These are phyloP conservation scores for Homalodisca vitripennis DNA, from an alignment of 1,140 invertebrate species.

Conservation along the genomic window DNA sequence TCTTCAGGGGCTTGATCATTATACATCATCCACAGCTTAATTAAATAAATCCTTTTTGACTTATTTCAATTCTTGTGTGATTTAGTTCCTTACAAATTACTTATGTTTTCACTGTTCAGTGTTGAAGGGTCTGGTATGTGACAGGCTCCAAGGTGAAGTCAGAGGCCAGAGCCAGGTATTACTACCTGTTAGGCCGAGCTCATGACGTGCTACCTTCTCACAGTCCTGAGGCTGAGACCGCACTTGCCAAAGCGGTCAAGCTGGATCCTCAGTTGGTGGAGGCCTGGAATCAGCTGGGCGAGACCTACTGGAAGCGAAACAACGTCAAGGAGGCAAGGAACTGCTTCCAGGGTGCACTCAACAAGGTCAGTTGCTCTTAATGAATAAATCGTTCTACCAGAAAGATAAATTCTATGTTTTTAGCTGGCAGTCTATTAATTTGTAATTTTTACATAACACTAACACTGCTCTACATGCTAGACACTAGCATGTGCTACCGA, in stretches of 20 bases:
- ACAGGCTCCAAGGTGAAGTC: slow-evolving; percentile 47
- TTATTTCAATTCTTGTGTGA: no score
- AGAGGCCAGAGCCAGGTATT: slow-evolving; percentile 57
- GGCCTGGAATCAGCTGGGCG: slow-evolving; percentile 88
- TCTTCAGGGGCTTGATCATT: no score
- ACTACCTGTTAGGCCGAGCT: slow-evolving; percentile 72
- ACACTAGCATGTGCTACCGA: no score
- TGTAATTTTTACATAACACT: no score
- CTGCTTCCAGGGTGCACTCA: slow-evolving; percentile 80
- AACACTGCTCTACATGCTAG: no score
- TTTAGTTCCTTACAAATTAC: slow-evolving; percentile 31
- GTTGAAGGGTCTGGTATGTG: slow-evolving; percentile 43
- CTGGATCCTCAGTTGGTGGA: slow-evolving; percentile 77
- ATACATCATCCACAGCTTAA: no score
- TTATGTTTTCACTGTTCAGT: slow-evolving; percentile 34
- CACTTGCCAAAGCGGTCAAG: slow-evolving; percentile 80
- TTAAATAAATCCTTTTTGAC: no score
- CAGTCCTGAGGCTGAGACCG: slow-evolving; percentile 66
- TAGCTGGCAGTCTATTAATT: no score
- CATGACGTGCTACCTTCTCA: slow-evolving; percentile 73
- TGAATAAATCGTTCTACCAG: no score
- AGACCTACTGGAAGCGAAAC: slow-evolving; percentile 87
- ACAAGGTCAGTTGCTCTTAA: no score
- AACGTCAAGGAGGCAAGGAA: slow-evolving; percentile 78
- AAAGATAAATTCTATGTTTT: no score